These are phyloP conservation scores for Campoplex nolae DNA, from an alignment of 2,888 invertebrate species.

Conservation along the genomic window DNA sequence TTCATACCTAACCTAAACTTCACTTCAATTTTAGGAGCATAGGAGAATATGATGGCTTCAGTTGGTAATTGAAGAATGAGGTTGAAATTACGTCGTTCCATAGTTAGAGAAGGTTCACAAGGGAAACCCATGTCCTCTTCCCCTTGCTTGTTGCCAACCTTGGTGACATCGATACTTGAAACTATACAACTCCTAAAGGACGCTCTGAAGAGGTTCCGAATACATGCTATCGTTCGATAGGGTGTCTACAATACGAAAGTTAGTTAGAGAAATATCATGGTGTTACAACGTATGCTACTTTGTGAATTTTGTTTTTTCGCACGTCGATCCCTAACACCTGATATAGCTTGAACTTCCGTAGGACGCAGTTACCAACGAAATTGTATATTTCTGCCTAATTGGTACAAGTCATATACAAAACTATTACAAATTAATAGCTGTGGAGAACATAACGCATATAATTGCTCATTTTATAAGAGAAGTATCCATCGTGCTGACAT, in stretches of 20 bases:
- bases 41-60: conserved; percentile 11
- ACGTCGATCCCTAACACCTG: background rate
- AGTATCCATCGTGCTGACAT: conserved; percentile 23
- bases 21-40: background rate
- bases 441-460: conserved; percentile 34
- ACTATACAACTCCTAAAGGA: background rate
- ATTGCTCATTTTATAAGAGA: conserved; percentile 18
- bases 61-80: background rate
- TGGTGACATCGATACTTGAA: background rate
- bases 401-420: conserved; percentile 37
- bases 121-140: conserved; percentile 1
- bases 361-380: conserved; percentile 32
- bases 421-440: conserved; percentile 69
- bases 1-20: background rate
- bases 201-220: too few relatives aligned
- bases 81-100: conserved; percentile 1
- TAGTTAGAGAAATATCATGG: too few relatives aligned
- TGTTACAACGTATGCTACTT: background rate
- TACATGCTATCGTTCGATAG: too few relatives aligned
- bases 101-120: conserved; percentile 11
- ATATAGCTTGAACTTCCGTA: background rate
- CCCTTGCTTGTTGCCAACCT: background rate
- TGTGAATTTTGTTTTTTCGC: background rate
- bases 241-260: background rate
- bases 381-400: conserved; percentile 40